Evolutionary conservation across 2,888 invertebrate species (phyloP), one percentile per base, ranked within the genome.

Genomic region (Ochropleura leucogaster): DNA sequence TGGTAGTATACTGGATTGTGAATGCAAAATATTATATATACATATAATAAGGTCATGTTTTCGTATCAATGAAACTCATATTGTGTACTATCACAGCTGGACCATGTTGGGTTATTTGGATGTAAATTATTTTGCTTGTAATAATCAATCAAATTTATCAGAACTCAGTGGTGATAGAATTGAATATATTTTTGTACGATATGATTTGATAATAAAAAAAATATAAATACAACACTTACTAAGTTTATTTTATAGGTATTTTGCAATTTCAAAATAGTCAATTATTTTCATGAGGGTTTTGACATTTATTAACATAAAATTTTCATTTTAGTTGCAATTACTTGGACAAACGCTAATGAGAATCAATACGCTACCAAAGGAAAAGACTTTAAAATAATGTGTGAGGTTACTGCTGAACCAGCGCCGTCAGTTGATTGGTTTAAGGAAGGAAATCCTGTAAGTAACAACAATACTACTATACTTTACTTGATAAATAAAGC

Each of bases 381-480:
- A 47, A 96, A 97, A 84, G 97, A 98, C 89, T 98, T 97, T 91
- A 97, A 97, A 92, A 97, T 99, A 30, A 97, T 97, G 94, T 99
- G 99, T 91, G 97, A 98, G 92, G 99, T 99, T 0, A 97, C 97
- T 77, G 99, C 99, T 0, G 98, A 98, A 92, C 99, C 99, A 16
- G 97, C 98, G 51, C 98, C 99, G 0, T 97, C 97, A n/a, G 97
- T 99, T 16, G 98, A 98, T 91, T 99, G 99, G 98, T 97, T 98
- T 83, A 98, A 98, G 92, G 98, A 98, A 92, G 98, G 98, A 53
- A 97, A 97, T 88, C 95, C 97, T 79, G 97, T 97, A 94, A 96
- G 95, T 83, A 75, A 4, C 0, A 55, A 62, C 3, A 49, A 74
- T 30, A 51, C 0, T 7, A 46, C 0, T 6, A 12, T 14, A n/a